Evolutionary conservation across 1,140 invertebrate genomes (phyloP).

Genomic region (Helicoverpa armigera): DNA sequence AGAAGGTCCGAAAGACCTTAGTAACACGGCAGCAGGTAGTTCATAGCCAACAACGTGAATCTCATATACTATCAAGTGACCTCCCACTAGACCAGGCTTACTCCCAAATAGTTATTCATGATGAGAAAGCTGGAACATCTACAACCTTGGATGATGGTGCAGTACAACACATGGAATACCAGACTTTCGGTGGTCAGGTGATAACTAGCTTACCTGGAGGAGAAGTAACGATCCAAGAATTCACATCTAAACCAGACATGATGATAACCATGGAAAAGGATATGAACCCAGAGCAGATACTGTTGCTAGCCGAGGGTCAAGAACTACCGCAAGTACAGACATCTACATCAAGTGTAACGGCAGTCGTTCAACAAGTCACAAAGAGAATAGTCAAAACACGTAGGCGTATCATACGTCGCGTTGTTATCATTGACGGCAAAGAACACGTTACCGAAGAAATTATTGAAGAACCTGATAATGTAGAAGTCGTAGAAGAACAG

Average conservation of each 20-base stretch:
- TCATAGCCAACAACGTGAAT: constrained; percentile 81
- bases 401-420: constrained; percentile 90
- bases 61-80: constrained; percentile 74
- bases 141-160: constrained; percentile 88
- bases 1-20: constrained; percentile 88
- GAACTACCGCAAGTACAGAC: constrained; percentile 80
- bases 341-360: constrained; percentile 89
- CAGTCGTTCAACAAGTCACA: constrained; percentile 93
- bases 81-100: constrained; percentile 87
- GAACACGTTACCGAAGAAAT: constrained; percentile 94
- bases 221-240: constrained; percentile 89
- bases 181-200: constrained; percentile 88
- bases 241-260: constrained; percentile 88
- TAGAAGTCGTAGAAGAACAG: constrained; percentile 92
- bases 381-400: constrained; percentile 91
- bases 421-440: constrained; percentile 93
- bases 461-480: constrained; percentile 93
- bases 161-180: constrained; percentile 87
- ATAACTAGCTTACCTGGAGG: constrained; percentile 88
- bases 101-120: constrained; percentile 89
- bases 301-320: constrained; percentile 87
- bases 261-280: constrained; percentile 85
- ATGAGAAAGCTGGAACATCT: constrained; percentile 89
- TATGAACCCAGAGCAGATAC: constrained; percentile 86
- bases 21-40: constrained; percentile 86